Percentiles rank a stretch among this genome's conserved stretches.
These are phyloP conservation scores for Chalcosyrphus nemorum DNA, from an alignment of 2,888 invertebrate species.

Conservation along the genomic window DNA sequence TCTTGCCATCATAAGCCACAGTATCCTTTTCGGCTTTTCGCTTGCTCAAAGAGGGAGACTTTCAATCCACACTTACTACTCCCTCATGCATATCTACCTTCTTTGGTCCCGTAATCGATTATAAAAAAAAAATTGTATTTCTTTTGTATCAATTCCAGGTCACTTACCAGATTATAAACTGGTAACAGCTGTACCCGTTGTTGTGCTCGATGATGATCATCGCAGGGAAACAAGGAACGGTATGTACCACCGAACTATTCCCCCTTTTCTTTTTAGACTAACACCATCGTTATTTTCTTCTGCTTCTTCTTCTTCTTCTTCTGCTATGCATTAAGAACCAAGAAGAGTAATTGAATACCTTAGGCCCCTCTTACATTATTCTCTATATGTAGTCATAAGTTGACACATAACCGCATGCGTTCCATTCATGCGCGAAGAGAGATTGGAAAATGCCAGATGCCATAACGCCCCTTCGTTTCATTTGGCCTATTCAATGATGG, in stretches of 20 bases:
- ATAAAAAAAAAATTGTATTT: slow-evolving; percentile 41
- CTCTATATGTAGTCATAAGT: slow-evolving; percentile 13
- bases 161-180: slow-evolving; percentile 86
- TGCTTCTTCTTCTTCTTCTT: background rate
- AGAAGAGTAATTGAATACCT: slow-evolving; percentile 53
- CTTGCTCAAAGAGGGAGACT: too few relatives aligned
- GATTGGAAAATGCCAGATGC: slow-evolving; percentile 48
- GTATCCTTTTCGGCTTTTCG: too few relatives aligned
- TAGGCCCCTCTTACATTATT: slow-evolving; percentile 14
- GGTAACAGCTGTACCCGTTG: slow-evolving; percentile 90
- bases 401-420: slow-evolving; percentile 50
- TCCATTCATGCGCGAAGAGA: slow-evolving; percentile 47
- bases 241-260: slow-evolving; percentile 63
- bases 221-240: slow-evolving; percentile 74
- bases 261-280: background rate
- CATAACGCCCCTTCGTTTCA: slow-evolving; percentile 24
- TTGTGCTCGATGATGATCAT: slow-evolving; percentile 88
- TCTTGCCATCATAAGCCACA: too few relatives aligned
- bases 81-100: background rate
- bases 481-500: slow-evolving; percentile 48
- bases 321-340: slow-evolving; percentile 24
- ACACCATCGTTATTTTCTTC: background rate
- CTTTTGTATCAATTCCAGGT: slow-evolving; percentile 76
- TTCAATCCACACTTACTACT: background rate
- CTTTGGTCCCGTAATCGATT: slow-evolving; percentile 33